Evolutionary conservation across 2,113 vertebrate species (phyloP), one percentile per base, ranked within the genome.

Genomic region (Toxotes jaculatrix): DNA sequence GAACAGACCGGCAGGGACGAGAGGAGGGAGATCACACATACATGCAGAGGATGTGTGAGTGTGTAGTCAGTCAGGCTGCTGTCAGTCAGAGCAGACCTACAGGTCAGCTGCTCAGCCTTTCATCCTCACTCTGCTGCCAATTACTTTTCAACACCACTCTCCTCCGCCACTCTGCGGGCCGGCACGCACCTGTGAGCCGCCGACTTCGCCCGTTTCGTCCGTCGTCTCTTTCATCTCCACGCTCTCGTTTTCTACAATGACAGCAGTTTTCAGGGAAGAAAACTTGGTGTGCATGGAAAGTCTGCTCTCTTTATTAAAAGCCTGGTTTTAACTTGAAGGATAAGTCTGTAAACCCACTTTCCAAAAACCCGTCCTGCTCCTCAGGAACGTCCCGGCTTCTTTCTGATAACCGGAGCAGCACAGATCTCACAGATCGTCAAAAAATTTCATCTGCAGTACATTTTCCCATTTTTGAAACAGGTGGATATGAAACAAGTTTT

Each of bases 61-160:
- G 47, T 49, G 47, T 6, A 7, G 16, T 49, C 5, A 5, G 1
- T 5, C 14, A 21, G 17, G 9, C 51, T 10, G 21, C 51, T n/a
- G 53, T 65, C 77, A 21, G 51, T 51, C 49, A 51, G 49, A 51
- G 7, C 8, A 4, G 19, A 51, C 49, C 49, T n/a, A 17, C 47
- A 49, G 47, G 47, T 49, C 47, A 49, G 49, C 66, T 0, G 43
- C 12, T 62, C 66, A 9, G 53, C 83, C 67, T 82, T 64, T 82
- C 79, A 69, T n/a, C 49, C 49, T 9, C 19, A 51, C 49, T 60
- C 69, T 38, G 70, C 79, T 27, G 45, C 65, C 75, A 66, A 59
- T 74, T 86, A 81, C 79, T 14, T 13, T 27, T 36, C 59, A 38
- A 13, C 55, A 51, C 49, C 6, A 9, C 47, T 49, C 47, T 19